Percentiles rank a stretch among this genome's conserved stretches.
Evolutionary conservation across 2,113 vertebrate species (phyloP).

Genomic region (Burhinus bistriatus): DNA sequence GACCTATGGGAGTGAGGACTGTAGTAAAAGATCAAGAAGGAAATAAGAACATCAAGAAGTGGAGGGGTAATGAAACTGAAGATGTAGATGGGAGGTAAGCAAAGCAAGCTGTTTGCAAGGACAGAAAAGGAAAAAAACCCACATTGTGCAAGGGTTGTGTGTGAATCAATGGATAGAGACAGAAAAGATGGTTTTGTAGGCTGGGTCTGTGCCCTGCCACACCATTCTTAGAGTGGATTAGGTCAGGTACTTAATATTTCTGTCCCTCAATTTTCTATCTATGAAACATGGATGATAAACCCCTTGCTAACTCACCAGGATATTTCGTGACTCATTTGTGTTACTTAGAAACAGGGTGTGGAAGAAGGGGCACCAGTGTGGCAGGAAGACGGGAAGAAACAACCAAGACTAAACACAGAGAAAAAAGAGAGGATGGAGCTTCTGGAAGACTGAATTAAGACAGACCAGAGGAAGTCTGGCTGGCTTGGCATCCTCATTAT

Average conservation of each 20-base stretch:
- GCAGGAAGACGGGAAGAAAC: not conserved
- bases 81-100: not conserved
- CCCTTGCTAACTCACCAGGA: not conserved
- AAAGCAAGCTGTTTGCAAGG: not conserved
- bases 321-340: not conserved
- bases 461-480: not conserved
- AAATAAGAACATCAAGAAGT: not conserved
- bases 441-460: not conserved
- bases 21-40: not conserved
- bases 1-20: not conserved
- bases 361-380: not conserved
- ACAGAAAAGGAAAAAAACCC: not conserved
- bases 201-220: not conserved
- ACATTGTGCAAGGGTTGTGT: not conserved
- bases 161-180: not conserved
- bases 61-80: not conserved
- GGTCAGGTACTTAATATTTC: not conserved
- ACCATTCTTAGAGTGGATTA: not conserved
- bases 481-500: not conserved
- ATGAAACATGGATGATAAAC: not conserved
- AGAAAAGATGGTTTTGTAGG: not conserved
- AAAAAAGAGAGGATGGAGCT: not conserved
- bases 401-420: not conserved
- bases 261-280: not conserved
- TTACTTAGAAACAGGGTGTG: not conserved